phyloP scores from a whole-genome alignment of 2,113 vertebrate species.

The Halcyon senegalensis region DNA sequence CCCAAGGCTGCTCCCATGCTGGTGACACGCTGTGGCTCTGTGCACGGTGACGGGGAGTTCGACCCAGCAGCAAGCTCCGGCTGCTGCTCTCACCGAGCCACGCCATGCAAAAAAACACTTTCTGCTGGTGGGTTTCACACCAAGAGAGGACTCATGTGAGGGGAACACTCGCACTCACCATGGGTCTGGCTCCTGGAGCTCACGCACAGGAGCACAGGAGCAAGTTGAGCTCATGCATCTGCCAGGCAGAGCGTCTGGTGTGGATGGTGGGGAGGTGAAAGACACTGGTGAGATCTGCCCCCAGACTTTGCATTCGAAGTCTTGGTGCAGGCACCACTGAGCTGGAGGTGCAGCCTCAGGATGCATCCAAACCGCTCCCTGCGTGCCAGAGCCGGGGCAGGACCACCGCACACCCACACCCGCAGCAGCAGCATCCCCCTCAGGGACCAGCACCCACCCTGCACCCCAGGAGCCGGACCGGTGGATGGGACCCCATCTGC shows the following conservation, averaged over 20 bases:
- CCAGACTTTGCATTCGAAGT: background rate
- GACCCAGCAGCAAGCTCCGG: too few species aligned
- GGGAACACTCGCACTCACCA: too few species aligned
- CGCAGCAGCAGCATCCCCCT: fast-evolving
- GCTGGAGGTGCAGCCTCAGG: background rate
- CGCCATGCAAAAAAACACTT: background rate
- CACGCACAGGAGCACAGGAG: background rate
- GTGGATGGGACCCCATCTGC: fast-evolving
- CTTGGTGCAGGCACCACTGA: background rate
- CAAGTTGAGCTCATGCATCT: background rate
- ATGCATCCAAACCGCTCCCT: background rate
- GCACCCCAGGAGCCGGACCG: background rate
- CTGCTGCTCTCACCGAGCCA: background rate
- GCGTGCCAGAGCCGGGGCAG: fast-evolving
- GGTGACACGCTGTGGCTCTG: background rate
- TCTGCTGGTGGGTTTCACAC: background rate
- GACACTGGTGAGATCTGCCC: background rate
- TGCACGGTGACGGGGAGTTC: fast-evolving
- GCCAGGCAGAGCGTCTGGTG: background rate
- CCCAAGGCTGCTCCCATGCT: too few species aligned
- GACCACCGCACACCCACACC: fast-evolving
- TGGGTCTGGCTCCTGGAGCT: background rate
- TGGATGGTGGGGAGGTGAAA: background rate
- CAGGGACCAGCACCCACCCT: fast-evolving
- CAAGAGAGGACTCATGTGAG: too few species aligned